These are phyloP conservation scores for Coenonympha glycerion DNA, from an alignment of 2,888 invertebrate genomes.

Conservation along the genomic window DNA sequence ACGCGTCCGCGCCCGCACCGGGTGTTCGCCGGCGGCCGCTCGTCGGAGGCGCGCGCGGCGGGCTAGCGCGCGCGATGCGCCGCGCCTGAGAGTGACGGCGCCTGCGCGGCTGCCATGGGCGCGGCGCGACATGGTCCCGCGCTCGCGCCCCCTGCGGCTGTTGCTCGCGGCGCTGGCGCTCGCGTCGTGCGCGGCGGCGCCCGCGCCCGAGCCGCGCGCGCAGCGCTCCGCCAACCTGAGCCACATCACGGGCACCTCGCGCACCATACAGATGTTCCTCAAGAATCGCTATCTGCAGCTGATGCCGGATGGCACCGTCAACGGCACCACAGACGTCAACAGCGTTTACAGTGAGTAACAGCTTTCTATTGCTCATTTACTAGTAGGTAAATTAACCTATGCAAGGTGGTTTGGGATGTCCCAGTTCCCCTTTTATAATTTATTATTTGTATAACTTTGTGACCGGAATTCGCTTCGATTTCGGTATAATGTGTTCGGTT, in stretches of 20 bases:
- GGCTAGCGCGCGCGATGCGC: constrained; percentile 45
- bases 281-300: constrained; percentile 89
- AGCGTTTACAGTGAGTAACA: constrained; percentile 91
- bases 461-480: too few relatives aligned
- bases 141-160: constrained; percentile 73
- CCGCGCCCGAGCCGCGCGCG: constrained; percentile 76
- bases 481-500: too few relatives aligned
- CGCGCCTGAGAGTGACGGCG: constrained; percentile 66
- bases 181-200: constrained; percentile 68
- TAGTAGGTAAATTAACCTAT: too few relatives aligned
- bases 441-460: too few relatives aligned
- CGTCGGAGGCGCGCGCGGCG: constrained; percentile 7
- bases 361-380: too few relatives aligned
- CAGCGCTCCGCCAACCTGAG: constrained; percentile 88
- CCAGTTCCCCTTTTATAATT: too few relatives aligned
- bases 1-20: too few relatives aligned
- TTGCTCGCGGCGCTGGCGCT: constrained; percentile 73
- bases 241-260: constrained; percentile 85
- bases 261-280: constrained; percentile 89
- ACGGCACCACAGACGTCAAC: constrained; percentile 86
- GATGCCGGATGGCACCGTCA: constrained; percentile 88
- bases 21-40: neutral
- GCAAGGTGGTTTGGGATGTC: too few relatives aligned
- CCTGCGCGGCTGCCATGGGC: constrained; percentile 71
- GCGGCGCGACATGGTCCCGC: constrained; percentile 73